These are phyloP conservation scores for Rhabditoides inermis DNA, from an alignment of 2,888 invertebrate species.

Conservation along the genomic window DNA sequence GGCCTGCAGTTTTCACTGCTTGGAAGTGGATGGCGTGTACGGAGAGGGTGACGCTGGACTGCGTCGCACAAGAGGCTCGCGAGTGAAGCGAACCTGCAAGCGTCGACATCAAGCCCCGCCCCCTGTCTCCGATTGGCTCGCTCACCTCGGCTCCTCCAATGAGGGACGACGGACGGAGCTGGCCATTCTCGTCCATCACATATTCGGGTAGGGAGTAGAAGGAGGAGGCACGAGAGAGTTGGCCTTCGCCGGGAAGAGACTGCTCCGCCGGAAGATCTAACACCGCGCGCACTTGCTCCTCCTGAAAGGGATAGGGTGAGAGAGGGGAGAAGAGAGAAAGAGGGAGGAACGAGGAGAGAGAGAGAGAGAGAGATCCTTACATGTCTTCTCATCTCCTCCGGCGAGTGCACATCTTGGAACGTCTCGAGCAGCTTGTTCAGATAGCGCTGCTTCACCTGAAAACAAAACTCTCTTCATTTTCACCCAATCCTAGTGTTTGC, in stretches of 20 bases:
- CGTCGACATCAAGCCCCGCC: background rate
- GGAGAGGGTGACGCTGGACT: too few species aligned
- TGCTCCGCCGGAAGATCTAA: slow-evolving; percentile 32
- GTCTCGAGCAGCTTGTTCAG: slow-evolving; percentile 48
- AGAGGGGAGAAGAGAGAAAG: background rate
- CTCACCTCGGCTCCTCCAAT: background rate
- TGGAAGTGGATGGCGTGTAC: too few species aligned
- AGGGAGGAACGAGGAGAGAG: too few species aligned
- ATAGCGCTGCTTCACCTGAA: slow-evolving; percentile 31
- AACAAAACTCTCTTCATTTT: background rate
- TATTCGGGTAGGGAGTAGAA: slow-evolving; percentile 50
- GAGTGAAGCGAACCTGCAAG: background rate
- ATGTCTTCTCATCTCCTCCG: slow-evolving; percentile 34
- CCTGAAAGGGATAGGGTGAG: slow-evolving; percentile 17
- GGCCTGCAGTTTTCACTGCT: too few species aligned
- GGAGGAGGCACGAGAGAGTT: slow-evolving; percentile 35
- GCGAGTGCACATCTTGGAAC: slow-evolving; percentile 31
- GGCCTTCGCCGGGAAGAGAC: background rate
- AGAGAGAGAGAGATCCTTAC: too few species aligned
- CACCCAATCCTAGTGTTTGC: background rate
- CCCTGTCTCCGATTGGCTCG: background rate
- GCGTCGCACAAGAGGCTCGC: background rate
- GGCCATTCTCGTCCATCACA: slow-evolving; percentile 39
- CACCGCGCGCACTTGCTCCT: slow-evolving; percentile 40
- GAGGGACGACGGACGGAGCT: slow-evolving; percentile 13